Evolutionary conservation across 2,113 vertebrate genomes (phyloP), one percentile per base, ranked within the genome.

Genomic region (Phocoena phocoena): DNA sequence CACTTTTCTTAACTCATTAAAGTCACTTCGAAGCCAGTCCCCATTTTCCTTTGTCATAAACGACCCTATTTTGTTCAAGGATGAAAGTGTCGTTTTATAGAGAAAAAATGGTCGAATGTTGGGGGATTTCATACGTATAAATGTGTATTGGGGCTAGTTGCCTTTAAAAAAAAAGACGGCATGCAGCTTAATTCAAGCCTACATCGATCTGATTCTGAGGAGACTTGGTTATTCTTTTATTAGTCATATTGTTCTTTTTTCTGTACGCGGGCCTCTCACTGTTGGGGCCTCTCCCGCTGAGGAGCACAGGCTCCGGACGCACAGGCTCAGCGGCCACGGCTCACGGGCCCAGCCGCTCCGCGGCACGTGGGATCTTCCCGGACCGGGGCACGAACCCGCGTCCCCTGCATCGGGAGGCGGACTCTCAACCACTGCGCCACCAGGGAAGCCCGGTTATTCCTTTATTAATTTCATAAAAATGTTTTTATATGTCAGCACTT

Each of bases 281-380:
- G 44, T 0, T 10, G 44, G 0, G 44, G 44, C 44, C 44, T 47
- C 44, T 47, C 44, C 0, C 44, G 9, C 0, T 11, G 44, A 9
- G 10, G 44, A 47, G 9, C 44, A 47, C 44, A 47, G 44, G 44
- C 44, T 47, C 44, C 0, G 44, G 44, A 47, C 10, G 44, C 0
- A 9, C 44, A 47, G 44, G 44, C 44, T 10, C 44, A 47, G 44
- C 10, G 9, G 44, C 44, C 44, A 0, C 2, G 44, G 44, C 44
- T 47, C 44, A 47, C 10, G 44, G 44, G 9, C 44, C 44, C 44
- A 47, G 44, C 44, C 10, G 44, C 44, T 11, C 44, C 44, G 44
- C 44, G 9, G 44, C 44, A 10, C 0, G 44, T 47, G 44, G 44
- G 44, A 10, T 47, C 44, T 47, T 47, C 44, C 44, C 44, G 9